Evolutionary conservation across 2,797 vertebrate species (phyloP).

Genomic region (Ptychobarbus kaznakovi): DNA sequence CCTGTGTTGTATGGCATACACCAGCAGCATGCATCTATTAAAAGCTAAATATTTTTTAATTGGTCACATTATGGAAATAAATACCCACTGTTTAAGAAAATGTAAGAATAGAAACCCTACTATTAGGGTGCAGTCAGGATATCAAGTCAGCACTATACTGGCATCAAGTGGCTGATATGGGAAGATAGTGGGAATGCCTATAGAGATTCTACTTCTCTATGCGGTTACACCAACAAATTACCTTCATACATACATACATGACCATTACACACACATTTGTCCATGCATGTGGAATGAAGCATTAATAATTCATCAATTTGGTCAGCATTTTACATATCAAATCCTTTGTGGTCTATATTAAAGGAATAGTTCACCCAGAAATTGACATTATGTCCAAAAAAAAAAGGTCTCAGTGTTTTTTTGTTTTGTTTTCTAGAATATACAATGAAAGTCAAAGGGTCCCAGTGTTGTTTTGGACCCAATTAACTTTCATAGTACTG

Average conservation of each 20-base stretch:
- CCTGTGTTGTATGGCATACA: not conserved
- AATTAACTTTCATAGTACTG: not conserved
- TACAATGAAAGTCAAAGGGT: not conserved
- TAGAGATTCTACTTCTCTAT: not conserved
- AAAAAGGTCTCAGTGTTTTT: not conserved
- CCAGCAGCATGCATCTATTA: not conserved
- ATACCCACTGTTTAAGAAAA: not conserved
- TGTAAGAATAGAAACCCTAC: not conserved
- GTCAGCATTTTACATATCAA: conserved; percentile 27
- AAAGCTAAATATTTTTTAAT: not conserved
- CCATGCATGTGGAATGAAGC: conserved; percentile 15
- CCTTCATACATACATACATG: not conserved
- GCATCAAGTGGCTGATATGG: conserved; percentile 54
- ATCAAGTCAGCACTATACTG: conserved; percentile 48
- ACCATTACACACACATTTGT: conserved; percentile 3
- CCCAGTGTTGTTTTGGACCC: not conserved
- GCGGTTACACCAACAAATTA: conserved; percentile 17
- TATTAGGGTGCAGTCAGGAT: not conserved
- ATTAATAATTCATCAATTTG: conserved; percentile 20
- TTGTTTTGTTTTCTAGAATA: not conserved
- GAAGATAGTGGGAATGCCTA: conserved; percentile 27
- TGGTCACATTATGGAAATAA: conserved; percentile 11
- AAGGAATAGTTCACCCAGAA: not conserved
- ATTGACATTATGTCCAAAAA: not conserved
- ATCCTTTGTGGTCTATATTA: not conserved